Percentiles rank a stretch among this genome's conserved stretches.
phyloP scores from a whole-genome alignment of 2,888 invertebrate genomes.

The Serripes groenlandicus region DNA sequence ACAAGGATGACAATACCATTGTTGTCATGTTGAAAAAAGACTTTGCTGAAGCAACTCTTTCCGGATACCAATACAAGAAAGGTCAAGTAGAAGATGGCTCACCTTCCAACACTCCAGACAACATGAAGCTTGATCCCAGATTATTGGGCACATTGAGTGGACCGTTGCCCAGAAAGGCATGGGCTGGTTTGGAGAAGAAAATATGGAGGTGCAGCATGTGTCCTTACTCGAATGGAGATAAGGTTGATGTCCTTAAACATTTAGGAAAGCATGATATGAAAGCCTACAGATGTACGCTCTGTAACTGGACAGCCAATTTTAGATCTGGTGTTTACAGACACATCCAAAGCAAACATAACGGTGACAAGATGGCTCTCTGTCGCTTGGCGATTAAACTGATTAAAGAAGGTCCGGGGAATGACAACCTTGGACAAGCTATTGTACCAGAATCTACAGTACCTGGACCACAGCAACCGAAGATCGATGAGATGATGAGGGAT shows the following conservation, averaged over 20 bases:
- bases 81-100: not conserved
- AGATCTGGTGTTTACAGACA: slow-evolving; percentile 85
- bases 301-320: slow-evolving; percentile 86
- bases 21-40: slow-evolving; percentile 74
- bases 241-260: slow-evolving; percentile 81
- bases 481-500: not conserved
- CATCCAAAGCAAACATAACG: slow-evolving; percentile 74
- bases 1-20: slow-evolving; percentile 73
- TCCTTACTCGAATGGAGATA: slow-evolving; percentile 88
- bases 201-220: slow-evolving; percentile 95
- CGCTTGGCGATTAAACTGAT: slow-evolving; percentile 72
- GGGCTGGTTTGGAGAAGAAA: slow-evolving; percentile 56
- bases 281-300: slow-evolving; percentile 83
- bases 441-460: not conserved
- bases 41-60: slow-evolving; percentile 64
- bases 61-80: slow-evolving; percentile 11
- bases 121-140: not conserved
- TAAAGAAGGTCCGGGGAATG: slow-evolving; percentile 57
- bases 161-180: slow-evolving; percentile 40
- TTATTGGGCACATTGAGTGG: not conserved
- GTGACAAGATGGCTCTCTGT: slow-evolving; percentile 71
- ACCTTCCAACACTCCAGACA: not conserved
- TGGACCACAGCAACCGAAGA: not conserved
- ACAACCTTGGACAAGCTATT: slow-evolving; percentile 27
- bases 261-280: slow-evolving; percentile 79